Base-by-base conservation (phyloP, 2,797 vertebrate species). In the Artibeus lituratus region DNA sequence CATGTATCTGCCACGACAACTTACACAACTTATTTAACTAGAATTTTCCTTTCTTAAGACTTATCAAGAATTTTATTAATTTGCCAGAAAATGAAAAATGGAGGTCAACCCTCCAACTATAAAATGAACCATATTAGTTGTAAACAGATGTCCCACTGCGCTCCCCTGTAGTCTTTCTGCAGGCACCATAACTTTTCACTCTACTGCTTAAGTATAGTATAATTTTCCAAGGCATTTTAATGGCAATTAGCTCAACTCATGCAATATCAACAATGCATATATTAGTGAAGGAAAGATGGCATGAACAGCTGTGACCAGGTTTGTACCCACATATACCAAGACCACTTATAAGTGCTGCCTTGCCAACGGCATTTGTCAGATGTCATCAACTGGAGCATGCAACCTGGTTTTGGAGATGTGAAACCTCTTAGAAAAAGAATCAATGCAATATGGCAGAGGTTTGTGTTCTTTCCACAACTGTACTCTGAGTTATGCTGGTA, bases 41-140 rank as follows among this genome's bases (percentile, higher is more conserved):
- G 22, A 73, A 37, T 77, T 76, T 96, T 37, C 16, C 59, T 87
- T 88, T 92, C 57, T 55, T 74, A 74, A 29, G n/a, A 86, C 15
- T 8, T 26, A 73, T 39, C 39, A 92, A 76, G 24, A 21, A 65
- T 85, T 91, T 95, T 47, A 72, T 65, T 91, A 73, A 88, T 91
- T 89, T 88, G 7, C 19, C 92, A 76, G 18, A 91, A 91, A 70
- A 92, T 32, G 76, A 80, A 42, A 94, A 91, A 76, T 26, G 10
- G 26, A 3, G 7, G 3, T 59, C 77, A 62, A 62, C 11, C 37
- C 9, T 90, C 21, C n/a, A 92, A 16, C 0, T 7, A 57, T 51
- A 93, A 87, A 24, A 69, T 49, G 44, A 92, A 55, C 10, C 8
- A 74, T 72, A 37, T 4, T 89, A 26, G 59, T 51, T 78, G 42